phyloP scores from a whole-genome alignment of 1,140 invertebrate species.

The Probaryconus sp. region DNA sequence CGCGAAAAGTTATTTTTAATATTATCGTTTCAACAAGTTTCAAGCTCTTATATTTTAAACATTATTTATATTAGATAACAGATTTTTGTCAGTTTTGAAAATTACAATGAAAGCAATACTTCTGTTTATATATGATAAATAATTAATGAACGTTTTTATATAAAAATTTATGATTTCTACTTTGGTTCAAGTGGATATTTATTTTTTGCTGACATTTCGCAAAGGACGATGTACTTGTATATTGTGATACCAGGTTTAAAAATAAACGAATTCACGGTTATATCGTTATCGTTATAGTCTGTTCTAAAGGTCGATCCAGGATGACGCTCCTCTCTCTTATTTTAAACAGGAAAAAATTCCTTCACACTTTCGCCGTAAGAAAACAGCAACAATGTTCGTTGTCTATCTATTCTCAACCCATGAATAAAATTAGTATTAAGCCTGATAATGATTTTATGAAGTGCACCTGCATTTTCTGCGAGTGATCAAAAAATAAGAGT shows the following conservation, averaged over 20 bases:
- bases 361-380: slow-evolving; percentile 7
- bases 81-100: too few species aligned
- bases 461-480: slow-evolving; percentile 1
- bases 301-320: slow-evolving; percentile 13
- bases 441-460: slow-evolving; percentile 23
- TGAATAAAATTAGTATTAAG: slow-evolving; percentile 37
- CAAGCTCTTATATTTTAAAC: too few species aligned
- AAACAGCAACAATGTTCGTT: slow-evolving; percentile 14
- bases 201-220: too few species aligned
- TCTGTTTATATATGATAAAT: too few species aligned
- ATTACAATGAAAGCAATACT: too few species aligned
- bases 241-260: slow-evolving; percentile 1
- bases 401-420: slow-evolving; percentile 13
- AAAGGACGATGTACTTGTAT: slow-evolving; percentile 4
- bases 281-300: slow-evolving; percentile 16
- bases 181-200: too few species aligned
- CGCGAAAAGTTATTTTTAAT: too few species aligned
- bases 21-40: too few species aligned
- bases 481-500: slow-evolving; percentile 21
- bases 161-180: too few species aligned
- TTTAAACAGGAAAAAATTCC: slow-evolving; percentile 15
- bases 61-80: too few species aligned
- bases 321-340: slow-evolving; percentile 15
- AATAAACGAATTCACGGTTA: slow-evolving; percentile 13
- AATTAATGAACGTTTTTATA: too few species aligned